Evolutionary conservation across 2,888 invertebrate species (phyloP).

Genomic region (Fragum whitleyi): DNA sequence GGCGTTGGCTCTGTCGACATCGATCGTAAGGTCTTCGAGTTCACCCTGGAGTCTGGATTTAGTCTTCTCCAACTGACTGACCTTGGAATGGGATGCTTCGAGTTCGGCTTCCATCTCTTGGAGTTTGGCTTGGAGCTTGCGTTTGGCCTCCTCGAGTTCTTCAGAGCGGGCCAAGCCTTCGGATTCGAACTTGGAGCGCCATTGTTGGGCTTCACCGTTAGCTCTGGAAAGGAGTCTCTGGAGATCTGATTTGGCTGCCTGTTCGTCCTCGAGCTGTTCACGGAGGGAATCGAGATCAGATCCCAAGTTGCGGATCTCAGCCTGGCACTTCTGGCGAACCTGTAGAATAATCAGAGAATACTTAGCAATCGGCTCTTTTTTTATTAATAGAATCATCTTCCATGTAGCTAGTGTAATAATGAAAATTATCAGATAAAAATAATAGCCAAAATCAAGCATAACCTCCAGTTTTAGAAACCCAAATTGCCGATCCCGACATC

Average conservation of each 20-base stretch:
- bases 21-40: conserved; percentile 98
- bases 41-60: conserved; percentile 98
- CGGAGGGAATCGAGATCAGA: conserved; percentile 99
- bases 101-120: conserved; percentile 99
- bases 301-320: conserved; percentile 99
- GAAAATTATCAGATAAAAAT: neutral
- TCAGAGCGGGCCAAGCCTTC: conserved; percentile 88
- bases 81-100: conserved; percentile 99
- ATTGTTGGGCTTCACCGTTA: conserved; percentile 97
- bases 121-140: conserved; percentile 94
- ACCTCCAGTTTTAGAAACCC: too few relatives aligned
- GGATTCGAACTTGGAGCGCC: conserved; percentile 99
- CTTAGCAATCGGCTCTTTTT: too few relatives aligned
- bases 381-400: too few relatives aligned
- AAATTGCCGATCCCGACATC: too few relatives aligned
- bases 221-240: conserved; percentile 99
- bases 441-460: neutral
- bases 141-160: conserved; percentile 87
- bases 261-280: conserved; percentile 99
- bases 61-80: conserved; percentile 98
- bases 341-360: conserved; percentile 33
- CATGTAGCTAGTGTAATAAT: too few relatives aligned
- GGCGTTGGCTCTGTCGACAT: conserved; percentile 93
- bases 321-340: conserved; percentile 83
- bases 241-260: conserved; percentile 98